Evolutionary conservation across 2,113 vertebrate genomes (phyloP).

Genomic region (Mastomys natalensis): DNA sequence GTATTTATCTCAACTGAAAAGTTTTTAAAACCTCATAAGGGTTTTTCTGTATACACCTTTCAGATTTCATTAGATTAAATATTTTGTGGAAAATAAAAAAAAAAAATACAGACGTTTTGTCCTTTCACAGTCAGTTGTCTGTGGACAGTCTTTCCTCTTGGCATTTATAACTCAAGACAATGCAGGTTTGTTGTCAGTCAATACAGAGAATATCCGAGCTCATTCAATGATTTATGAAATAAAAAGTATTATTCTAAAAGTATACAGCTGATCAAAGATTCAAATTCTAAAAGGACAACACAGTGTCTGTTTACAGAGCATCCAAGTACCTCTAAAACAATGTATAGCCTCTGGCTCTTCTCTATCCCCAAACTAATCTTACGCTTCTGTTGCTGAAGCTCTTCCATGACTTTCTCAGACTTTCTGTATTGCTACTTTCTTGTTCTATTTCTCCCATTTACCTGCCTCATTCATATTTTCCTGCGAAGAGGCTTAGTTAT

Average conservation of each 20-base stretch:
- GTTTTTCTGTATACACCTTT: neutral
- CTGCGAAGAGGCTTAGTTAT: neutral
- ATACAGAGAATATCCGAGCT: neutral
- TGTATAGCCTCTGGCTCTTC: accelerated
- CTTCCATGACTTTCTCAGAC: neutral
- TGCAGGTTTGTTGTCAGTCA: neutral
- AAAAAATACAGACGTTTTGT: neutral
- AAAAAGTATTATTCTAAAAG: neutral
- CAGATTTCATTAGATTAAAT: neutral
- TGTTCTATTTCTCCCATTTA: neutral
- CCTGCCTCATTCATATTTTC: neutral
- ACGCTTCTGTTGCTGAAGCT: neutral
- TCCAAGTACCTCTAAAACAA: neutral
- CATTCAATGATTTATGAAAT: neutral
- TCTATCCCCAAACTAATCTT: neutral
- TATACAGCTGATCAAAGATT: neutral
- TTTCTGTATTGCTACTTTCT: neutral
- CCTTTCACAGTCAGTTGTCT: neutral
- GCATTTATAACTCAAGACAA: neutral
- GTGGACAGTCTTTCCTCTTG: neutral
- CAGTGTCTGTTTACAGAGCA: neutral
- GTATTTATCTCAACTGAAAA: neutral
- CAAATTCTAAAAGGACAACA: neutral
- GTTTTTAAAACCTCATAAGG: neutral
- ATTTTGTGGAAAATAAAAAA: conserved; percentile 42